Evolutionary conservation across 2,888 invertebrate genomes (phyloP).

Genomic region (Cephus pygmeus): DNA sequence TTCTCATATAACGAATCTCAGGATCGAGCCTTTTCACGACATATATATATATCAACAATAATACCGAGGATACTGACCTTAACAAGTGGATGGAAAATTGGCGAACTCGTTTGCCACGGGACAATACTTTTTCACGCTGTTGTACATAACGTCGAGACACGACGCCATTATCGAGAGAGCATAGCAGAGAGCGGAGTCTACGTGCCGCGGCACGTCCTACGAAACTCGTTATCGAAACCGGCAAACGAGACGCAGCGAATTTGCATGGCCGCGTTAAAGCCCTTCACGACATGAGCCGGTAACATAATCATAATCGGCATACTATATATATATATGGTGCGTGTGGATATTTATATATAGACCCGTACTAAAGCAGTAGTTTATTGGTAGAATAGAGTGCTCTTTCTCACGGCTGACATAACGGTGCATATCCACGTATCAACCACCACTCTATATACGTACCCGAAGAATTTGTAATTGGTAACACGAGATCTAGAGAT

Average conservation of each 20-base stretch:
- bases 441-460: background rate
- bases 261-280: background rate
- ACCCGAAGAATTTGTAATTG: background rate
- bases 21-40: background rate
- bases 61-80: background rate
- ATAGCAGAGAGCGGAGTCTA: background rate
- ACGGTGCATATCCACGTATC: background rate
- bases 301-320: background rate
- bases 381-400: background rate
- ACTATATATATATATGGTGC: background rate
- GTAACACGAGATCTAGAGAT: background rate
- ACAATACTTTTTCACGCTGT: background rate
- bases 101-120: background rate
- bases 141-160: background rate
- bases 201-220: background rate
- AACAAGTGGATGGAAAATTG: background rate
- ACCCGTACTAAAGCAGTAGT: background rate
- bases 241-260: background rate
- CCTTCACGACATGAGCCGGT: background rate
- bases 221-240: background rate
- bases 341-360: background rate
- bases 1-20: background rate
- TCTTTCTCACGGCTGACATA: background rate
- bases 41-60: background rate
- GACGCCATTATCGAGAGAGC: background rate